Evolutionary conservation across 2,113 vertebrate genomes (phyloP).

Genomic region (Heterocephalus glaber): DNA sequence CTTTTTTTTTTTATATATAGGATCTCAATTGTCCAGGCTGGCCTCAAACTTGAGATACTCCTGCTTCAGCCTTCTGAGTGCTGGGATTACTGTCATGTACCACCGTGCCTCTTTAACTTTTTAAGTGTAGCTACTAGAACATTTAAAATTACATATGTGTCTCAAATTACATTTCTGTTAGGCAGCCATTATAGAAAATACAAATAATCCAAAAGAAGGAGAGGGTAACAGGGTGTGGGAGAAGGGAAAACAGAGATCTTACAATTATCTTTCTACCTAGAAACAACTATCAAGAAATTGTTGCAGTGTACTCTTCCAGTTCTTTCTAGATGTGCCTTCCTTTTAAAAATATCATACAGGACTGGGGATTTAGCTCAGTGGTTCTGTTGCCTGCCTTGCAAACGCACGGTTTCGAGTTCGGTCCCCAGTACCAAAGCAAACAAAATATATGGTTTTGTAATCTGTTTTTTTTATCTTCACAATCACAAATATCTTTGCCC

Average conservation of each 20-base stretch:
- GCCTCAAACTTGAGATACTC: background rate
- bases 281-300: background rate
- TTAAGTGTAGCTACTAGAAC: background rate
- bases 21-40: background rate
- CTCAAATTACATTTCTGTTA: conserved; percentile 26
- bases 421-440: too few species aligned
- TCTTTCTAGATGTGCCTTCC: background rate
- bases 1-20: background rate
- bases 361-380: too few species aligned
- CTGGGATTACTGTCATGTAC: background rate
- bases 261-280: background rate
- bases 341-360: background rate
- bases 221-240: background rate
- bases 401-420: too few species aligned
- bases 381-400: too few species aligned
- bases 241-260: background rate
- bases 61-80: background rate
- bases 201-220: background rate
- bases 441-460: background rate
- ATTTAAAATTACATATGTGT: background rate
- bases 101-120: background rate
- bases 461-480: background rate
- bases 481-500: background rate
- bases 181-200: background rate
- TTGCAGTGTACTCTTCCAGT: background rate